Evolutionary conservation across 2,113 vertebrate species (phyloP), one percentile per base, ranked within the genome.

Genomic region (Trichomycterus rosablanca): DNA sequence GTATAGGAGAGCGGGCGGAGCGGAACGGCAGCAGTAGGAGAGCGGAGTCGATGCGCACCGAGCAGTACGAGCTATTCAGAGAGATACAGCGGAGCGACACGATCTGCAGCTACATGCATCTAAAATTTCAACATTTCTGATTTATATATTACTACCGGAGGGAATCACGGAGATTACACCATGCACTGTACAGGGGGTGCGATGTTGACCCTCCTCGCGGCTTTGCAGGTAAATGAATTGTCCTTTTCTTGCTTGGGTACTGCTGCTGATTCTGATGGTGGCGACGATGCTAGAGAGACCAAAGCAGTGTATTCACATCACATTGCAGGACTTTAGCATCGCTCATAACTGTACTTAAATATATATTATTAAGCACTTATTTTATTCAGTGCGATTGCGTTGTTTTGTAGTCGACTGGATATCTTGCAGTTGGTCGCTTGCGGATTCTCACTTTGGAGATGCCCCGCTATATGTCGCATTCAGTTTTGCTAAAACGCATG

Each of bases 121-220:
- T 66, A 65, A 54, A 66, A 61, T 59, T 63, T 58, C 32, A 37
- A 37, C 61, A 67, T 59, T 63, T 55, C 35, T 45, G 67, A 37
- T 44, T 56, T 68, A 55, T 28, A 35, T 32, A 61, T 24, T 69
- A 71, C 56, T 34, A 61, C 56, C 60, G 53, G 45, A 26, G 28
- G 23, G 42, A 23, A 54, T 55, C 28, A 59, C 50, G 57, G 71
- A 63, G 52, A 67, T 62, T 60, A 66, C 62, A 66, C 39, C 52
- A 78, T 78, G 77, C 52, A 58, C 60, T 44, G 63, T 34, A 74
- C 34, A 44, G 62, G 67, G 66, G 59, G 64, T 44, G 51, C 53
- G 59, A 57, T 76, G 72, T 67, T 74, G 66, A 59, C 53, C 70
- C 72, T 78, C 50, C 61, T 74, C 20, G 72, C 74, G 55, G 74